These are phyloP conservation scores for Pluvianellus socialis DNA, from an alignment of 2,113 vertebrate species.

Conservation along the genomic window DNA sequence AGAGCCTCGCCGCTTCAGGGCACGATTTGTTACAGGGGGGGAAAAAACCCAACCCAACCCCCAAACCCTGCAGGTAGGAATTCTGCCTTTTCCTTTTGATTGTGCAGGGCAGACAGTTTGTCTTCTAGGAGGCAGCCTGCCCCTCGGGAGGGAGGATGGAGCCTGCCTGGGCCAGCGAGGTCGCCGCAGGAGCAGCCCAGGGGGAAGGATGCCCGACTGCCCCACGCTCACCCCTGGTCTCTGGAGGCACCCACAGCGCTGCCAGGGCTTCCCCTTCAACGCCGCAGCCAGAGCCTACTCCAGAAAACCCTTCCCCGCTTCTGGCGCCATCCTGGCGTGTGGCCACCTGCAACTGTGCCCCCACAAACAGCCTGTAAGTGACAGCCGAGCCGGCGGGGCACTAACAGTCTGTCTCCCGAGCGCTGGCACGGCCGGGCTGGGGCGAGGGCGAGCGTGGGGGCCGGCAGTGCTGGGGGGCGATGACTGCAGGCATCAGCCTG, in stretches of 20 bases:
- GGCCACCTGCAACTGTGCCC: neutral
- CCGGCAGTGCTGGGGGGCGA: neutral
- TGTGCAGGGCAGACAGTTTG: neutral
- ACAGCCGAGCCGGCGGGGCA: neutral
- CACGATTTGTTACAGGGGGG: neutral
- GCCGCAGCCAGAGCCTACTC: neutral
- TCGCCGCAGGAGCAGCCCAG: neutral
- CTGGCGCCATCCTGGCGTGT: fast-evolving
- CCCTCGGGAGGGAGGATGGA: neutral
- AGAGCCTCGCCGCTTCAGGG: neutral
- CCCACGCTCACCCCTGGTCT: neutral
- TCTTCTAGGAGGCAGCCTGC: neutral
- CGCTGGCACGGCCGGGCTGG: neutral
- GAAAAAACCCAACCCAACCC: neutral
- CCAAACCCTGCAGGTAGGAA: neutral
- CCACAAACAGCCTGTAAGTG: neutral
- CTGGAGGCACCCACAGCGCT: neutral
- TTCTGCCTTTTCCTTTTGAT: neutral
- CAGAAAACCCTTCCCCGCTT: neutral
- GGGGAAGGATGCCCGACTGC: neutral
- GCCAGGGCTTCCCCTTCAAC: neutral
- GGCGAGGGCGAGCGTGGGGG: fast-evolving
- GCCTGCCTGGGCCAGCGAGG: neutral
- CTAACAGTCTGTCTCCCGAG: neutral
- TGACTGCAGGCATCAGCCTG: neutral